These are phyloP conservation scores for Falco biarmicus DNA, from an alignment of 2,797 vertebrate genomes.

Conservation along the genomic window DNA sequence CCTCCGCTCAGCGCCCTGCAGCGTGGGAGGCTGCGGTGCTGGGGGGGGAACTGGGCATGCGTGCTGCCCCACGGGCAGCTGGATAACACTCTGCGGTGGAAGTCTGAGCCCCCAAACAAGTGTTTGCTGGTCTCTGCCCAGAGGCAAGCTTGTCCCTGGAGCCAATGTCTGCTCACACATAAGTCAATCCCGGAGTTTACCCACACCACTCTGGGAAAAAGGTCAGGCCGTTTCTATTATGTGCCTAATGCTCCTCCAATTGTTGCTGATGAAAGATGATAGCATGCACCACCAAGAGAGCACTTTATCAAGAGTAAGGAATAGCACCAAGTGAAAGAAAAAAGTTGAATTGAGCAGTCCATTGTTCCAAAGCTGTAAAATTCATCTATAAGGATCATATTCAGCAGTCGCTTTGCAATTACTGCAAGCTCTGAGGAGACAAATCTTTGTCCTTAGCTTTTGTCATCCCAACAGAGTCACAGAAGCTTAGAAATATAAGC, in stretches of 20 bases:
- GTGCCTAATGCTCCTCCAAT: background rate
- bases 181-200: background rate
- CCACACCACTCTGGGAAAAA: background rate
- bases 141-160: background rate
- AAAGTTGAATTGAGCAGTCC: background rate
- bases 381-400: background rate
- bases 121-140: background rate
- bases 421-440: background rate
- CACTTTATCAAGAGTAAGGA: background rate
- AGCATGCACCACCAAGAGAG: background rate
- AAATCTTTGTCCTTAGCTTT: conserved; percentile 12
- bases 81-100: rapidly evolving
- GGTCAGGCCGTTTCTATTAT: background rate
- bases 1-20: rapidly evolving
- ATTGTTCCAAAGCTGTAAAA: conserved; percentile 35
- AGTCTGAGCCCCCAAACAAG: background rate
- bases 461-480: background rate
- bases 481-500: conserved; percentile 1
- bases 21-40: background rate
- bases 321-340: background rate
- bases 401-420: conserved; percentile 17
- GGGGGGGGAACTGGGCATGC: too few relatives aligned
- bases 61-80: background rate
- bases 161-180: background rate
- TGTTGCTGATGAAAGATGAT: background rate